Conservation (phyloP, 2,797 vertebrate species). For the Acanthopagrus latus region DNA sequence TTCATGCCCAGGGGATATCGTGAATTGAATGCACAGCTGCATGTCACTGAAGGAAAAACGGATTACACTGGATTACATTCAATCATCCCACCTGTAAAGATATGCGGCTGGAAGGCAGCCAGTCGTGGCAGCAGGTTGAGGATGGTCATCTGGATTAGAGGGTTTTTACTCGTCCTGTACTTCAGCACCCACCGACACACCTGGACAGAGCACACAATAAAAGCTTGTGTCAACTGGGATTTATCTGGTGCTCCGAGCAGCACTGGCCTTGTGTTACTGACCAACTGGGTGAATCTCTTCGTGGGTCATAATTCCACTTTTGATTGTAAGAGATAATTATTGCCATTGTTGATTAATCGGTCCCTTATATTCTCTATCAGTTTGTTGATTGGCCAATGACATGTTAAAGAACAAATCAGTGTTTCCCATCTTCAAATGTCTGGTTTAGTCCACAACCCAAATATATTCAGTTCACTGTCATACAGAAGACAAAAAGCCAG, state of each 20-base stretch:
- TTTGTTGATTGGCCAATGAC: too few relatives aligned
- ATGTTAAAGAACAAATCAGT: too few relatives aligned
- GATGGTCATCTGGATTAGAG: slow-evolving; percentile 97
- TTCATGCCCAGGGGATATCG: neutral
- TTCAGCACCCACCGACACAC: slow-evolving; percentile 98
- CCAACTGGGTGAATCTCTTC: neutral
- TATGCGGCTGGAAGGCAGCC: slow-evolving; percentile 94
- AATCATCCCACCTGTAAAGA: slow-evolving; percentile 90
- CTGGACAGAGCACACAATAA: slow-evolving; percentile 74
- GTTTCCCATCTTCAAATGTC: too few relatives aligned
- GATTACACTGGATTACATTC: neutral
- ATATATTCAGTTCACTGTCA: too few relatives aligned
- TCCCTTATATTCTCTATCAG: too few relatives aligned
- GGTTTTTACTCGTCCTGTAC: slow-evolving; percentile 96
- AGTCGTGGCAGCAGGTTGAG: slow-evolving; percentile 95
- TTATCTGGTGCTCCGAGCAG: neutral
- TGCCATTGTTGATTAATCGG: too few relatives aligned
- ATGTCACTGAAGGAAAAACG: neutral
- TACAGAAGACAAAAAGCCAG: too few relatives aligned
- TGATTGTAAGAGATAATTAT: too few relatives aligned
- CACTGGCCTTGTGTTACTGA: neutral
- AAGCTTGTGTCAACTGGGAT: slow-evolving; percentile 1
- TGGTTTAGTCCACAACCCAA: too few relatives aligned
- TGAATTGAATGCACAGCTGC: neutral
- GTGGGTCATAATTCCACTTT: neutral